A percentile compares a stretch with the other conserved stretches of the same genome.
These are phyloP conservation scores for Bos javanicus DNA, from an alignment of 2,113 vertebrate species.

Conservation along the genomic window DNA sequence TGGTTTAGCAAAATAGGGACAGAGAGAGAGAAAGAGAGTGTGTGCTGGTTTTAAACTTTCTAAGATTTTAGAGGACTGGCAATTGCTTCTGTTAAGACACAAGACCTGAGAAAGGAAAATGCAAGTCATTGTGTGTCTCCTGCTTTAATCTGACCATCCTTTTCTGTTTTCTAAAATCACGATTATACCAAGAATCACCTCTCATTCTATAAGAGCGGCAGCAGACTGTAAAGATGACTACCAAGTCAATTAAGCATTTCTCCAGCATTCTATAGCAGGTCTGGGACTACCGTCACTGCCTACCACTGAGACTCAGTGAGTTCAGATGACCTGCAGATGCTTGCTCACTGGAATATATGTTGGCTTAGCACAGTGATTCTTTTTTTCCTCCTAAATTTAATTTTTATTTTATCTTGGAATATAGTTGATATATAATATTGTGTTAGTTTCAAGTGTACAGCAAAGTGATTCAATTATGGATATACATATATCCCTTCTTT, in stretches of 20 bases:
- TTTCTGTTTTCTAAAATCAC: background rate
- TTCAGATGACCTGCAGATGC: background rate
- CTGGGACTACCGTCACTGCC: background rate
- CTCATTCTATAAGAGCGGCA: background rate
- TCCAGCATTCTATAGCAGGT: too few species aligned
- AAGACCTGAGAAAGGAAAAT: background rate
- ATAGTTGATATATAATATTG: background rate
- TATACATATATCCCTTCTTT: background rate
- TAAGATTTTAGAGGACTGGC: background rate
- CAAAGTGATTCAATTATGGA: background rate
- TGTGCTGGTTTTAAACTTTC: background rate
- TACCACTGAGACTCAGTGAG: background rate
- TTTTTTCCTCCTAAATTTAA: background rate
- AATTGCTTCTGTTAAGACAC: background rate
- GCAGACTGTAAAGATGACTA: background rate
- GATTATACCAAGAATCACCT: background rate
- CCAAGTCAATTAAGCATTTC: background rate
- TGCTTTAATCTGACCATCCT: background rate
- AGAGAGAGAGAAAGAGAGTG: background rate
- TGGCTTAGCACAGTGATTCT: background rate
- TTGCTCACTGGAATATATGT: background rate
- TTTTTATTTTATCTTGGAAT: background rate
- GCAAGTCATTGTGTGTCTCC: background rate
- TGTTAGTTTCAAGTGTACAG: background rate
- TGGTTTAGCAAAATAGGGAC: background rate